A percentile compares a stretch with the other conserved stretches of the same genome.
phyloP scores from a whole-genome alignment of 64 coral and sea anemone genomes.

The Catalaphyllia jardinei region DNA sequence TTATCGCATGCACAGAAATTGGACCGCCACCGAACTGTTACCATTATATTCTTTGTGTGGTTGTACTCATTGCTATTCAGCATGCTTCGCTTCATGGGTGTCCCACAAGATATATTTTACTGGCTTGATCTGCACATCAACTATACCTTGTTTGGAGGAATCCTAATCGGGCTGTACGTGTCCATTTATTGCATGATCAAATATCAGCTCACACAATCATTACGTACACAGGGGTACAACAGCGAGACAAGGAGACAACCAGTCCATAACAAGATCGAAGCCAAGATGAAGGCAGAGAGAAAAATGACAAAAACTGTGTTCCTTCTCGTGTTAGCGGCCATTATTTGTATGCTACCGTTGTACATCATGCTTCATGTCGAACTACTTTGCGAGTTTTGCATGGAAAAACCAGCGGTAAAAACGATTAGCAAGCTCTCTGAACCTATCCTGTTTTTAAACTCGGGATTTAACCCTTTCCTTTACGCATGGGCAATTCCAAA shows the following conservation, averaged over 20 bases:
- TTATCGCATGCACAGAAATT: slow-evolving; percentile 1
- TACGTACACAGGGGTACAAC: not conserved
- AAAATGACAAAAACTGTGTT: slow-evolving; percentile 23
- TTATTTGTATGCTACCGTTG: not conserved
- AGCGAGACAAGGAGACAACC: slow-evolving; percentile 2
- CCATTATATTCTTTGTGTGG: not conserved
- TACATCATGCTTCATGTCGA: slow-evolving; percentile 28
- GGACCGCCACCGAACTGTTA: not conserved
- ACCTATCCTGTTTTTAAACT: slow-evolving; percentile 3
- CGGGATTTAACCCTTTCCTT: slow-evolving; percentile 13
- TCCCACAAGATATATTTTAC: slow-evolving; percentile 14
- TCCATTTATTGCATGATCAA: slow-evolving; percentile 5
- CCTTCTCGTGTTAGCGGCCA: not conserved
- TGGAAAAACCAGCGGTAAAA: slow-evolving; percentile 3
- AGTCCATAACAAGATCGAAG: not conserved
- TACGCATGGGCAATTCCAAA: slow-evolving; percentile 32
- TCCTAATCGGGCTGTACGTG: not conserved
- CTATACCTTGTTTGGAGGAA: not conserved
- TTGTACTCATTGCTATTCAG: slow-evolving; percentile 3
- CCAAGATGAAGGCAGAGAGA: not conserved
- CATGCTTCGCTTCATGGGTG: slow-evolving; percentile 15
- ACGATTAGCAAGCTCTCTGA: not conserved
- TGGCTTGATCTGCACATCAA: slow-evolving; percentile 13
- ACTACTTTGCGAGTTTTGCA: slow-evolving; percentile 3
- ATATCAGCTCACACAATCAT: not conserved